Base-by-base conservation (phyloP, 2,888 invertebrate species). In the Ormyrus pomaceus region DNA sequence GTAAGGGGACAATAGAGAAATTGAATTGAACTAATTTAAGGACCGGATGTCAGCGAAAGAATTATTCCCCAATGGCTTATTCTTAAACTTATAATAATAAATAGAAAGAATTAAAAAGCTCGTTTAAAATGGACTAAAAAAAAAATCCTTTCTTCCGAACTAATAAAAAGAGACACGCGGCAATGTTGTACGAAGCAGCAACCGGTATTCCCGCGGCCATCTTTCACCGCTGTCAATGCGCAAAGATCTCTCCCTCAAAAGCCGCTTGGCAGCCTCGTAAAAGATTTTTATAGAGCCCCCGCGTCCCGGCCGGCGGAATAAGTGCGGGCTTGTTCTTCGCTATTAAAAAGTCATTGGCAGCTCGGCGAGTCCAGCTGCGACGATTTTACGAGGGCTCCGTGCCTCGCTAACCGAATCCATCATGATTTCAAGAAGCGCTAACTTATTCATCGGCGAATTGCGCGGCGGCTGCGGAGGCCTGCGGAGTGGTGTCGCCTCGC, bases 311-410 rank as follows among this genome's bases (percentile, higher is more conserved):
- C 10, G 9, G 77, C 19, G 34, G 66, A 71, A 72, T 72, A 78
- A 78, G 72, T 53, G 7, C 68, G 10, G 59, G 55, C 62, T 78
- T 78, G 59, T 66, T 72, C 72, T 59, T 71, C 58, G 56, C 72
- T 78, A 72, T 78, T 78, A 78, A 78, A 77, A 72, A 78, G 77
- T 78, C 72, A 78, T 78, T 71, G 46, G 72, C 75, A 34, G 48
- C 46, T 56, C 55, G 10, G 46, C 8, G 53, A 64, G 75, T 58
- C 59, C 64, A 55, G 64, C 77, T 70, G 64, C 70, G 70, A 70
- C 66, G 59, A 78, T 72, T 78, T 78, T 72, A 78, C 72, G 72
- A 72, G 34, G n/a, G 7, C 46, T 19, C 59, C 71, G 71, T 59
- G 70, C 66, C 19, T 58, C 66, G 78, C 53, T 66, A 59, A 61